Evolutionary conservation across 2,113 vertebrate genomes (phyloP), one percentile per base, ranked within the genome.

Genomic region (Eretmochelys imbricata): DNA sequence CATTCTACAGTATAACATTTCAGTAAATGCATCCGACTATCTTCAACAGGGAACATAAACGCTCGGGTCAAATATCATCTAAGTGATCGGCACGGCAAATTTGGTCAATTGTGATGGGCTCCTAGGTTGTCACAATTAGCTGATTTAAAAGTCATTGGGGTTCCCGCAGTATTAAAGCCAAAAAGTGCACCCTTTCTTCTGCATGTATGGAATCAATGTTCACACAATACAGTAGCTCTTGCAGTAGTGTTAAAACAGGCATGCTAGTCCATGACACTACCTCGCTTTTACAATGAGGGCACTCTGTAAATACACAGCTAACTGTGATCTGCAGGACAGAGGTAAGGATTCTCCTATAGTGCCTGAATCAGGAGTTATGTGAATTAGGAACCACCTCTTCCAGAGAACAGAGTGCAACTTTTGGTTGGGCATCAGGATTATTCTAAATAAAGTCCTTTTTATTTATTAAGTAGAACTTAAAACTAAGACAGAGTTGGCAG

Each of bases 151-250:
- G 50, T 88, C n/a, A 54, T 78, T 38, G 72, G 82, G 1, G 2
- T 25, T 42, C 54, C 29, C 17, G 0, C 31, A 35, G 62, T 14
- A 9, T 46, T 48, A 1, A 0, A 10, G 51, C 51, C 69, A 48
- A 55, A 55, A 65, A 6, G 0, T 0, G 0, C 1, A 35, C 8
- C 6, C 2, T 51, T 93, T 17, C 27, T 62, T 29, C 27, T 10
- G 29, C 53, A 42, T 50, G 55, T 59, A n/a, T 42, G 1, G 5
- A n/a, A 46, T 38, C 49, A 0, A 1, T 5, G 11, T 16, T 17
- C 13, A 22, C 38, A 46, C 19, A 55, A 49, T 78, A 10, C 42
- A 48, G 29, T 13, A 48, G 17, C 48, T 42, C 22, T 49, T 10
- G 51, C 1, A 76, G 49, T 49, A 35, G 54, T 46, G 57, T n/a